phyloP scores from a whole-genome alignment of 2,113 vertebrate species.

The Puma concolor region DNA sequence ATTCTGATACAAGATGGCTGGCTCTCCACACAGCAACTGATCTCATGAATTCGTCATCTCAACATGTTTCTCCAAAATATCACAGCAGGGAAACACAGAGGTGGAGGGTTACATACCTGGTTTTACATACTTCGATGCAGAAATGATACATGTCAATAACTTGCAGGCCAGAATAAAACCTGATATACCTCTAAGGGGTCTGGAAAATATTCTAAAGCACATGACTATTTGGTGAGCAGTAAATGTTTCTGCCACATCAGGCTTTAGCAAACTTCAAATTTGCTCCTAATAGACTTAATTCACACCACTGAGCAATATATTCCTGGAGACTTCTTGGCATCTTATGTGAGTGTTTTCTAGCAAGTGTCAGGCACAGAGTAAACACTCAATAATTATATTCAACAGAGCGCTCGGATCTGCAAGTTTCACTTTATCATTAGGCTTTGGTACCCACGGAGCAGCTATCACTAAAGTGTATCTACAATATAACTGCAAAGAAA shows the following conservation, averaged over 20 bases:
- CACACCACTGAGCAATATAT: not conserved
- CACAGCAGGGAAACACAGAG: not conserved
- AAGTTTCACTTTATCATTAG: not conserved
- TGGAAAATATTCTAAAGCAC: not conserved
- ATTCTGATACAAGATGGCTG: not conserved
- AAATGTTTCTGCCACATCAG: not conserved
- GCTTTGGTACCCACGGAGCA: not conserved
- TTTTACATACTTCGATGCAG: not conserved
- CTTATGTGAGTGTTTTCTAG: not conserved
- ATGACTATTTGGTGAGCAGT: not conserved
- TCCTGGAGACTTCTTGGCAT: not conserved
- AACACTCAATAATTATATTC: not conserved
- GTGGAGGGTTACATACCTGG: not conserved
- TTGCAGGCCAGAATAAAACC: not conserved
- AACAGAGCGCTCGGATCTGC: not conserved
- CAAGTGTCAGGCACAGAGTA: not conserved
- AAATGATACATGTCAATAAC: not conserved
- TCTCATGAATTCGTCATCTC: not conserved
- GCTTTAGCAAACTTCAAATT: not conserved
- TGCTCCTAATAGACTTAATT: not conserved
- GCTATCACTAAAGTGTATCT: not conserved
- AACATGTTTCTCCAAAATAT: conserved; percentile 1
- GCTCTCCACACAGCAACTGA: not conserved
- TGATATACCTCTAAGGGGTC: not conserved
- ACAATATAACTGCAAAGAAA: not conserved